Percentiles rank a stretch among this genome's conserved stretches.
These are phyloP conservation scores for Acanthococcus lagerstroemiae DNA, from an alignment of 2,888 invertebrate genomes.

Conservation along the genomic window DNA sequence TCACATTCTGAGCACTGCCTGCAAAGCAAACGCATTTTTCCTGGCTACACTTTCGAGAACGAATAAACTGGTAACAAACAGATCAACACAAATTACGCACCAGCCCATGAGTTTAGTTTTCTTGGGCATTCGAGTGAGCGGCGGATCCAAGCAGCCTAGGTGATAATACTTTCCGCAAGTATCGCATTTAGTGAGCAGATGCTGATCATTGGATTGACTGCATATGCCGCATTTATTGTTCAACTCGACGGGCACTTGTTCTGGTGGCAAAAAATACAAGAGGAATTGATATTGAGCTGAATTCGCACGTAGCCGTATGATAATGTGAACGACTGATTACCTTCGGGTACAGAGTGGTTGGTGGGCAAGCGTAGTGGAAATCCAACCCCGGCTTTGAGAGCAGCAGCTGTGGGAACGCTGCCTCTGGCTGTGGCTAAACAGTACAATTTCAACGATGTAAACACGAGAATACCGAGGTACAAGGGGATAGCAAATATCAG, in stretches of 20 bases:
- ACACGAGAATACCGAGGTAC: no score
- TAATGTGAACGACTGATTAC: constrained; percentile 4
- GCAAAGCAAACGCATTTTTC: constrained; percentile 33
- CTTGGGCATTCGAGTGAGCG: constrained; percentile 85
- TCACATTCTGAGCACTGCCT: constrained; percentile 92
- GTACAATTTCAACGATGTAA: no score
- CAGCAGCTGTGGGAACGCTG: constrained; percentile 65
- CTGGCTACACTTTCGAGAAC: not conserved
- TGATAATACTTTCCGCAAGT: constrained; percentile 88
- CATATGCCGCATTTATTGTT: constrained; percentile 80
- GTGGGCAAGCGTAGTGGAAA: constrained; percentile 52
- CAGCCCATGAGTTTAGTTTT: constrained; percentile 91
- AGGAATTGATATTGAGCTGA: constrained; percentile 6
- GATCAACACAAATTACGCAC: constrained; percentile 43
- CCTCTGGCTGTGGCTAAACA: constrained; percentile 20
- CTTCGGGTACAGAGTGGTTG: not conserved
- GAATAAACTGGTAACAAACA: not conserved
- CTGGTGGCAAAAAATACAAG: constrained; percentile 25
- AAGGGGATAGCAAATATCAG: no score
- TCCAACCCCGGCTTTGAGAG: constrained; percentile 76
- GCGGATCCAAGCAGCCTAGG: constrained; percentile 86
- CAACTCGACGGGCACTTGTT: constrained; percentile 40
- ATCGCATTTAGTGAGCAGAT: constrained; percentile 88
- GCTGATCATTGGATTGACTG: constrained; percentile 76
- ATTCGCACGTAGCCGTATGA: not conserved